Conservation (phyloP, 2,888 invertebrate genomes). For the Laothoe populi region DNA sequence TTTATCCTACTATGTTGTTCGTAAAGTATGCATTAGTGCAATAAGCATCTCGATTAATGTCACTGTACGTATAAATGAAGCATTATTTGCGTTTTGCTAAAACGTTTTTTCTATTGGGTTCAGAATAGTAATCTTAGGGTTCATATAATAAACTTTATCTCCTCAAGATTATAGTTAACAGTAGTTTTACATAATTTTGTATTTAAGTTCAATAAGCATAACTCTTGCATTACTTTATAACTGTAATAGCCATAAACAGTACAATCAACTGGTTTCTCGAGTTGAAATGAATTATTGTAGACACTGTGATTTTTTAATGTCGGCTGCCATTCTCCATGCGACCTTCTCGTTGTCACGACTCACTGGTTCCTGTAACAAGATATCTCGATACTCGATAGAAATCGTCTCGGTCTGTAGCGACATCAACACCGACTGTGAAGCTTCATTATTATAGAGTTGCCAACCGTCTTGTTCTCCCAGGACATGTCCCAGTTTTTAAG, state of each 20-base stretch:
- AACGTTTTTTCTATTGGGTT: no score
- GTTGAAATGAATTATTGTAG: not conserved
- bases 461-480: no score
- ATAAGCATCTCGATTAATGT: slow-evolving; percentile 2
- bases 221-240: not conserved
- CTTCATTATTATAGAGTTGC: no score
- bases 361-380: slow-evolving; percentile 55
- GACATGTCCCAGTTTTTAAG: no score
- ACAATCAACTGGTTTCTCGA: not conserved
- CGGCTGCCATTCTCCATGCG: slow-evolving; percentile 36
- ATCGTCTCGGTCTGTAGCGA: slow-evolving; percentile 43
- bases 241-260: not conserved
- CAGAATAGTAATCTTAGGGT: no score
- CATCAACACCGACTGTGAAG: slow-evolving; percentile 40
- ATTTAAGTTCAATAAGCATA: not conserved
- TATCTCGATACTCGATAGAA: slow-evolving; percentile 50
- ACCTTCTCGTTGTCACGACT: slow-evolving; percentile 49
- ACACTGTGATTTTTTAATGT: slow-evolving; percentile 19
- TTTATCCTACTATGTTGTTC: slow-evolving; percentile 13
- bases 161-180: no score
- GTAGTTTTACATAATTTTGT: not conserved
- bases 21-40: slow-evolving; percentile 1
- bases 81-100: not conserved
- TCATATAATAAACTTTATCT: no score
- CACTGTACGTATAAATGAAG: not conserved